Evolutionary conservation across 2,797 vertebrate genomes (phyloP).

Genomic region (Rhabdomys pumilio): DNA sequence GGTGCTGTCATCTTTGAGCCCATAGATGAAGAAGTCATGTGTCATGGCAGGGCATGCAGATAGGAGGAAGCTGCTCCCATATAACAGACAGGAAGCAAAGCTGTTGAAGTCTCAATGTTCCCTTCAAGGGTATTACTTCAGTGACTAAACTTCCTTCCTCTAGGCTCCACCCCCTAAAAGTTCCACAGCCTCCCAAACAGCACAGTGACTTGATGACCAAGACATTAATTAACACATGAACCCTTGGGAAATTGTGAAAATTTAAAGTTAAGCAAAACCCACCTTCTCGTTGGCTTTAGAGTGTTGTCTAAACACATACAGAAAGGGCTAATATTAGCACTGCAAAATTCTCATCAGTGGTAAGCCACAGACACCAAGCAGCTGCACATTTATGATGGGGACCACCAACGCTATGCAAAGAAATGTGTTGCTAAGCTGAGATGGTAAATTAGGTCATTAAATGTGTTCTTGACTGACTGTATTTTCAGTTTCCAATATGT

Average conservation of each 20-base stretch:
- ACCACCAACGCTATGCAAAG: neutral
- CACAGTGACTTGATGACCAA: neutral
- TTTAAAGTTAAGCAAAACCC: conserved; percentile 26
- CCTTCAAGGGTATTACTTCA: neutral
- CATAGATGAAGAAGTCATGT: neutral
- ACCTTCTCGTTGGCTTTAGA: neutral
- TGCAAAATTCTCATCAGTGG: too few species aligned
- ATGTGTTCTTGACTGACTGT: neutral
- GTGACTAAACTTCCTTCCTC: neutral
- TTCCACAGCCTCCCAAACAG: neutral
- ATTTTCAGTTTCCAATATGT: neutral
- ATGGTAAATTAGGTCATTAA: neutral
- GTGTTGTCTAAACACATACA: neutral
- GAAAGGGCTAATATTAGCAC: neutral
- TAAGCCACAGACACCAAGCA: neutral
- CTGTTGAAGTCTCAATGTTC: neutral
- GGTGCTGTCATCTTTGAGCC: neutral
- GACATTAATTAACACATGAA: neutral
- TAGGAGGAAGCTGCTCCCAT: neutral
- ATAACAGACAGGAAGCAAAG: neutral
- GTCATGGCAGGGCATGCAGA: neutral
- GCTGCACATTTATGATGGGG: too few species aligned
- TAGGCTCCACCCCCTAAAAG: neutral
- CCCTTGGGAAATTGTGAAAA: neutral
- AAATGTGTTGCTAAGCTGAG: neutral